Evolutionary conservation across 1,140 invertebrate species (phyloP).

Genomic region (Drosophila carrolli): DNA sequence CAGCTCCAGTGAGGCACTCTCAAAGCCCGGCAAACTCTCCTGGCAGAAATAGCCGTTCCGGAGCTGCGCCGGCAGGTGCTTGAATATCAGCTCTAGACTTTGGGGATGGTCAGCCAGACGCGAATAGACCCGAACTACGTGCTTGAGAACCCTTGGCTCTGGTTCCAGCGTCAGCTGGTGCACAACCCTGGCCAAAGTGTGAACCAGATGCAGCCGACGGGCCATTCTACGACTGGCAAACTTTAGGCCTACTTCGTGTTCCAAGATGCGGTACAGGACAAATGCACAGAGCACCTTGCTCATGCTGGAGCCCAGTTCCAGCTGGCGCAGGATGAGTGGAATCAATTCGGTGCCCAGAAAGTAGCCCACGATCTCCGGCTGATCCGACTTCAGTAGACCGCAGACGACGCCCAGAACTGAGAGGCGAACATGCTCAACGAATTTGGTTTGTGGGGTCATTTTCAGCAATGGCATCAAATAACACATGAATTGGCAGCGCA

Average conservation of each 20-base stretch:
- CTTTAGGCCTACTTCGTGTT: slow-evolving; percentile 26
- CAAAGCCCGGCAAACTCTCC: slow-evolving; percentile 85
- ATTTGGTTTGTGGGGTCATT: slow-evolving; percentile 23
- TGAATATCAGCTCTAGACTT: slow-evolving; percentile 95
- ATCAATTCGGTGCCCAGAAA: slow-evolving; percentile 34
- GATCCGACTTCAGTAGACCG: slow-evolving; percentile 30
- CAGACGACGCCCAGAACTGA: slow-evolving; percentile 38
- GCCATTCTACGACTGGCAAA: slow-evolving; percentile 22
- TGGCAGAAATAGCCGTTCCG: slow-evolving; percentile 96
- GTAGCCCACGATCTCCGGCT: slow-evolving; percentile 25
- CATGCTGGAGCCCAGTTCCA: slow-evolving; percentile 39
- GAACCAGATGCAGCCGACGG: slow-evolving; percentile 32
- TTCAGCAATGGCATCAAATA: slow-evolving; percentile 42
- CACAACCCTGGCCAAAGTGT: slow-evolving; percentile 95
- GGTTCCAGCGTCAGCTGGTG: slow-evolving; percentile 97
- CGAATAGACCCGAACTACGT: slow-evolving; percentile 98
- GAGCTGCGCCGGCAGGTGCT: slow-evolving; percentile 97
- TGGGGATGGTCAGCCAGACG: slow-evolving; percentile 97
- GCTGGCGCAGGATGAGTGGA: slow-evolving; percentile 19
- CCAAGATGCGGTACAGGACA: slow-evolving; percentile 31
- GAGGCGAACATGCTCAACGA: slow-evolving; percentile 42
- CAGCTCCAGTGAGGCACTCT: slow-evolving; percentile 8
- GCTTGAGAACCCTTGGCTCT: slow-evolving; percentile 96
- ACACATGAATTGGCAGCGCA: slow-evolving; percentile 35
- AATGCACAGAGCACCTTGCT: slow-evolving; percentile 32